Evolutionary conservation across 1,140 invertebrate species (phyloP).

Genomic region (Hycleus phaleratus): DNA sequence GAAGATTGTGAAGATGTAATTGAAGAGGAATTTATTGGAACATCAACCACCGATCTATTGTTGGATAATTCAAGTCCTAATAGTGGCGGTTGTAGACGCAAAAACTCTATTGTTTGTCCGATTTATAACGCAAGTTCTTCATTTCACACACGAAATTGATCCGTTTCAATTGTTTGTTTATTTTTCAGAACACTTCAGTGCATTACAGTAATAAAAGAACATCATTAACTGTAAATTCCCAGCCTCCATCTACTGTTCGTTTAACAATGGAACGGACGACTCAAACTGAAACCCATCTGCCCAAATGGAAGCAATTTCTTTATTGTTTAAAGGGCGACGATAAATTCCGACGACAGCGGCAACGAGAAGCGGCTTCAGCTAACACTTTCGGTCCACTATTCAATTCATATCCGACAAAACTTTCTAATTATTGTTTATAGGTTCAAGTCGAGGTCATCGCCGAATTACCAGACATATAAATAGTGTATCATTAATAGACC

Average conservation of each 20-base stretch:
- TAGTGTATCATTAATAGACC: constrained; percentile 82
- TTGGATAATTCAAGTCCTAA: constrained; percentile 15
- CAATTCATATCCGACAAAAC: constrained; percentile 23
- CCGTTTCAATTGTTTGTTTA: not conserved
- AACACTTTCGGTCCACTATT: constrained; percentile 33
- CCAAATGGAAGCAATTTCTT: constrained; percentile 67
- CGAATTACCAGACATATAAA: constrained; percentile 64
- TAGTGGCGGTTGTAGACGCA: constrained; percentile 31
- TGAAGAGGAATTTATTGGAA: constrained; percentile 47
- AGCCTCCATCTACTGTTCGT: constrained; percentile 39
- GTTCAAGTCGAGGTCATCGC: constrained; percentile 35
- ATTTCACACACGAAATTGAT: constrained; percentile 15
- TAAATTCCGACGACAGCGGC: constrained; percentile 63
- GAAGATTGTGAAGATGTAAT: constrained; percentile 49
- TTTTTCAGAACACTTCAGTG: constrained; percentile 25
- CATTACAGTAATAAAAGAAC: constrained; percentile 29
- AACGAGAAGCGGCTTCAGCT: constrained; percentile 58
- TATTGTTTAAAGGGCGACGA: constrained; percentile 74
- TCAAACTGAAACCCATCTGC: constrained; percentile 66
- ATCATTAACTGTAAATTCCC: constrained; percentile 25
- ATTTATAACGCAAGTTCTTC: constrained; percentile 50
- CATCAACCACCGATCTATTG: constrained; percentile 18
- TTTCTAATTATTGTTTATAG: constrained; percentile 18
- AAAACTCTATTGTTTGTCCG: constrained; percentile 51
- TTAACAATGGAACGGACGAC: constrained; percentile 71